phyloP scores from a whole-genome alignment of 2,888 invertebrate genomes.

The Gnatocerus cornutus region DNA sequence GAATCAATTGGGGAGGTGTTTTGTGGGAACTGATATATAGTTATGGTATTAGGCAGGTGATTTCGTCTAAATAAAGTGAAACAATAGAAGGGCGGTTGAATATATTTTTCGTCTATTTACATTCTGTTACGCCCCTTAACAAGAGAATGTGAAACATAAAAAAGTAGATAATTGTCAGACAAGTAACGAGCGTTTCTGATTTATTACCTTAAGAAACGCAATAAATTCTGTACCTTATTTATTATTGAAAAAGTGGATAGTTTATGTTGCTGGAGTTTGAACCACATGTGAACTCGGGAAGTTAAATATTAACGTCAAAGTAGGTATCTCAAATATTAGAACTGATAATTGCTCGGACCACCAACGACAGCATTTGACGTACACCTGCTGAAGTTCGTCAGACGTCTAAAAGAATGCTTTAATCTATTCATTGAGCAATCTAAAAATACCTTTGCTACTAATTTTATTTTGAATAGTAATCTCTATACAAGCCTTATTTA shows the following conservation, averaged over 20 bases:
- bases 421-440: conserved; percentile 4
- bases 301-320: conserved; percentile 37
- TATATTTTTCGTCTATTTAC: conserved; percentile 37
- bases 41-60: conserved; percentile 37
- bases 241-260: conserved; percentile 34
- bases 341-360: conserved; percentile 41
- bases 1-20: conserved; percentile 17
- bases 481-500: conserved; percentile 10
- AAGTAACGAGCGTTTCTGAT: conserved; percentile 14
- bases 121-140: conserved; percentile 11
- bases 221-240: conserved; percentile 33
- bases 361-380: conserved; percentile 25
- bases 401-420: conserved; percentile 32
- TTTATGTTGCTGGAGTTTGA: conserved; percentile 28
- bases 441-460: conserved; percentile 20
- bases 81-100: conserved; percentile 35
- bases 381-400: conserved; percentile 44
- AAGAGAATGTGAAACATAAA: conserved; percentile 11
- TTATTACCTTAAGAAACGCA: conserved; percentile 30
- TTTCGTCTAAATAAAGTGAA: conserved; percentile 37
- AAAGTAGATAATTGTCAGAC: conserved; percentile 28
- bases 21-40: conserved; percentile 7
- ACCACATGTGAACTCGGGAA: conserved; percentile 19
- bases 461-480: conserved; percentile 8
- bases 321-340: conserved; percentile 41